Base-by-base conservation (phyloP, 2,113 vertebrate species). In the Gadus macrocephalus region DNA sequence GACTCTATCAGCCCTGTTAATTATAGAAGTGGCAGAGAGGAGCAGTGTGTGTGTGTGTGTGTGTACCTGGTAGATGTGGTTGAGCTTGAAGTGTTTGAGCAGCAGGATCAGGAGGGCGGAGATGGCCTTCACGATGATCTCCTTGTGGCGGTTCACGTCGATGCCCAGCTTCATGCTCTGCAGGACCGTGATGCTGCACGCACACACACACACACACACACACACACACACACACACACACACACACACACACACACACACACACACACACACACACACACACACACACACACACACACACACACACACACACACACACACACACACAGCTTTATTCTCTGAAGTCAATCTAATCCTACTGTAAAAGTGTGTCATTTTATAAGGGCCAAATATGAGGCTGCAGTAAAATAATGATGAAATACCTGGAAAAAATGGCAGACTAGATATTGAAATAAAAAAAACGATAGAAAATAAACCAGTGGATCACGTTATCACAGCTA, bases 151-250 rank as follows among this genome's bases (percentile, higher is more conserved):
- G 90, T 99, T 98, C 69, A 99, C 97, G 0, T 98, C 97, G 0
- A 98, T 95, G 53, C 97, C 97, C 82, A 99, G 85, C 62, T 97
- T 99, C 97, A 98, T 99, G 90, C 97, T 99, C 90, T 98, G 96
- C 2, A 99, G 92, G 56, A 99, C 95, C 0, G 96, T 99, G 89
- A 96, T 91, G 14, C 97, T 99, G 87, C 19, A 73, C 22, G 0
- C 38, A 62, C 27, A 78, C 35, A 74, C 62, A 62, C n/a, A 64
- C 59, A 62, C 20, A 69, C 63, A 70, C 42, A 38, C 3, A 61
- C 25, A 58, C 67, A 65, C 31, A 80, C n/a, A 67, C 35, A 68
- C 38, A 81, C 16, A 67, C 42, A 77, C 59, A 81, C 53, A 68
- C 9, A 73, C 22, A 68, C 68, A 20, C 63, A 66, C 9, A 62